Conservation (phyloP, 2,113 vertebrate species). For the Alaudala cheleensis region DNA sequence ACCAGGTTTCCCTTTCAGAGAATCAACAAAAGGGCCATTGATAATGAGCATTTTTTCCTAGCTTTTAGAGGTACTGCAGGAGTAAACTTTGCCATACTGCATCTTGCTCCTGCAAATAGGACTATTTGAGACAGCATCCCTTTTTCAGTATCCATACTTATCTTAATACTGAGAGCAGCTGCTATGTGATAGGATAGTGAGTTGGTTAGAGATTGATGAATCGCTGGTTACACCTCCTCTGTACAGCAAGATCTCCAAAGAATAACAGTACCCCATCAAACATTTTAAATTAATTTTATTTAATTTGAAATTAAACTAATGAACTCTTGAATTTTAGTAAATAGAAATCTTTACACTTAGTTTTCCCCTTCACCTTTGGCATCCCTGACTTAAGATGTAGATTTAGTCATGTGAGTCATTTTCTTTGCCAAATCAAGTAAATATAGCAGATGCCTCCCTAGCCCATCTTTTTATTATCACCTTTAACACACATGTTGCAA, state of each 20-base stretch:
- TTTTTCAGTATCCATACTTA: not conserved
- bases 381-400: not conserved
- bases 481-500: not conserved
- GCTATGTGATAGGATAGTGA: not conserved
- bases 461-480: not conserved
- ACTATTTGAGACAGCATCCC: not conserved
- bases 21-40: not conserved
- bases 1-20: not conserved
- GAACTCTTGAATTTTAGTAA: not conserved
- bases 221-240: not conserved
- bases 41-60: not conserved
- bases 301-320: not conserved
- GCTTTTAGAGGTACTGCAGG: not conserved
- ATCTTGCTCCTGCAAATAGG: not conserved
- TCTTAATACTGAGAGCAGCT: not conserved
- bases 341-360: not conserved
- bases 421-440: not conserved
- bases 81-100: not conserved
- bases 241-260: not conserved
- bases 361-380: accelerated
- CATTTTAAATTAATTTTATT: not conserved
- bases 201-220: not conserved
- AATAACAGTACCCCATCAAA: accelerated
- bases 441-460: not conserved
- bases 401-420: not conserved